Conservation (phyloP, 2,888 invertebrate species). For the Smittia aterrima region DNA sequence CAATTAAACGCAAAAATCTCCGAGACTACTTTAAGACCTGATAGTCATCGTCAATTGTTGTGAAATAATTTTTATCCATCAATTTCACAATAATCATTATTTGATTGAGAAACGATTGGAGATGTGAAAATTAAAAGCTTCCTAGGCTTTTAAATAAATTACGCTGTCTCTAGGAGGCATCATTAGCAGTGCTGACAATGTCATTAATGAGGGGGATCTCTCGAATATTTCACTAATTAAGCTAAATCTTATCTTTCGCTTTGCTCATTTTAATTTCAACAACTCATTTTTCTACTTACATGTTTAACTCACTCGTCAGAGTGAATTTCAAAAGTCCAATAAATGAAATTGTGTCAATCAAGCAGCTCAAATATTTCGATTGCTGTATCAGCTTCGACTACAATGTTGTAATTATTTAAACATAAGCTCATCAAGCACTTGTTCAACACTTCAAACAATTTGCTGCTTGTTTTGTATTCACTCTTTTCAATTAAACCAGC, state of each 20-base stretch:
- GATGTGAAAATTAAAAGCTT: neutral
- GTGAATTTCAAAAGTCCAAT: neutral
- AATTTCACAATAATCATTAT: constrained; percentile 24
- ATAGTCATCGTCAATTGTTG: constrained; percentile 12
- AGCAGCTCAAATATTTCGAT: neutral
- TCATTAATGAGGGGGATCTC: constrained; percentile 26
- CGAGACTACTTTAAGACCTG: neutral
- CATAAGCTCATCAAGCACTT: neutral
- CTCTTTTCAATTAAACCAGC: neutral
- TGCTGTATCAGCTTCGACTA: neutral
- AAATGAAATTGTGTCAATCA: neutral
- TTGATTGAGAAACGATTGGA: constrained; percentile 30
- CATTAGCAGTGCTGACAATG: constrained; percentile 24
- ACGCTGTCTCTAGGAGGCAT: neutral
- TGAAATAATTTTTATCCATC: constrained; percentile 9
- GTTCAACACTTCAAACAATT: constrained; percentile 1
- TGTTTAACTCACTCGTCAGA: neutral
- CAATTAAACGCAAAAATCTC: neutral
- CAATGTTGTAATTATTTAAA: neutral
- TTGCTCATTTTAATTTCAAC: neutral
- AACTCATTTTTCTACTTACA: neutral
- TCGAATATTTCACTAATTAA: constrained; percentile 21
- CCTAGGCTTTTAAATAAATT: constrained; percentile 9
- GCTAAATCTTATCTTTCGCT: neutral
- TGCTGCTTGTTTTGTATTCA: neutral